Base-by-base conservation (phyloP, 2,113 vertebrate genomes). In the Sapajus apella region DNA sequence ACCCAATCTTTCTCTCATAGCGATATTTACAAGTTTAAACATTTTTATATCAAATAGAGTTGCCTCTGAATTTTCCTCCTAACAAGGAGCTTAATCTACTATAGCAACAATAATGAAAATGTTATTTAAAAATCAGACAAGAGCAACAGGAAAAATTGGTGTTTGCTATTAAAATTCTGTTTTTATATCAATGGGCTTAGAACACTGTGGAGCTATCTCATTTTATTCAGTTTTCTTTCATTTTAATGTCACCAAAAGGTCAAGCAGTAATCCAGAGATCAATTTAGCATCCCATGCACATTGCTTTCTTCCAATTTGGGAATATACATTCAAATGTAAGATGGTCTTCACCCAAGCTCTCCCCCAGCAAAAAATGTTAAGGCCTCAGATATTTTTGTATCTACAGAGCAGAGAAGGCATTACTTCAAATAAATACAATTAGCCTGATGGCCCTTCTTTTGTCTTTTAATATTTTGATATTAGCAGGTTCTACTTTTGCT, bases 41-140 rank as follows among this genome's bases (percentile, higher is more conserved):
- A 52, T 47, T 87, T 87, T 94, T 13, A 58, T 85, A 87, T 85
- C 81, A 88, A 64, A 87, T 27, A 83, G 68, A 73, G 82, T 64
- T 91, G 45, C 25, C 9, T 83, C 80, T 70, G 66, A 92, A 81
- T 96, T 72, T 93, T 95, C 75, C 68, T 95, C 91, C 37, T 85
- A 95, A 96, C 80, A 77, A 91, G 52, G 10, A 72, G 35, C 18
- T n/a, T 96, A 97, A 90, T 95, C 81, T 89, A 89, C 32, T 76
- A 43, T 13, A 96, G 90, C 66, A 94, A 95, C 32, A 88, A 75
- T 92, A 96, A 97, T 97, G 68, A 96, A 96, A 98, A 91, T 94
- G 95, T 98, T 97, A 92, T 91, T 95, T 97, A 96, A 97, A 98
- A 98, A 85, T 87, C 90, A 87, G 82, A 94, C 23, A 82, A 88